Base-by-base conservation (phyloP, 1,140 invertebrate species). In the Panonychus citri region DNA sequence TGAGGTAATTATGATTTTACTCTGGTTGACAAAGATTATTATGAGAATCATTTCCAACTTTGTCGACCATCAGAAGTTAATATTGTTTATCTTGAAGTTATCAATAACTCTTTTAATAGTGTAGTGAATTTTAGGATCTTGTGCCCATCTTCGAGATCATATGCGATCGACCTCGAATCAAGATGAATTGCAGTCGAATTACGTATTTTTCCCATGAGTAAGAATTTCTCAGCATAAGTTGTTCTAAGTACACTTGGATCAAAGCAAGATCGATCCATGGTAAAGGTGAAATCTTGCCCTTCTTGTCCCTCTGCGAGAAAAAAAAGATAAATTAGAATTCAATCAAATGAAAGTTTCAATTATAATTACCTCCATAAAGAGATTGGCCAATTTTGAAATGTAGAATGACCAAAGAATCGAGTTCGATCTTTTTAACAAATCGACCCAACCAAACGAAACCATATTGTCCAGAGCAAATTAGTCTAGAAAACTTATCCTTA, bases 381-480 rank as follows among this genome's bases (percentile, higher is more conserved):
- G 30, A 15, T n/a, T 37, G 13, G 19, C 26, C 30, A 12, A 56
- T 28, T 15, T 50, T 37, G 17, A 56, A 40, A n/a, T 37, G 3
- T 10, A 56, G 12, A 12, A 30, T 15, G 10, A 53, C 26, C 17
- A 53, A 53, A 21, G 15, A 12, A 19, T 27, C n/a, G 17, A 21
- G 17, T 13, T 28, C 39, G 2, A 8, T 50, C 19, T 50, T 50
- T 19, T 34, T 25, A 17, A n/a, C 15, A 21, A 58, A 12, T 28
- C 26, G 21, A 34, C 26, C 57, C n/a, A 37, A 17, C 28, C 30
- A 54, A 50, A 58, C 57, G 30, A 55, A 58, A n/a, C 42, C 53
- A 58, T 46, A 58, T 34, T 34, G 49, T 21, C n/a, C 17, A 7
- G 52, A 49, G 30, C 57, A 58, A n/a, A 58, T 15, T 1, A 58